Evolutionary conservation across 1,140 invertebrate genomes (phyloP).

Genomic region (Argopecten irradians): DNA sequence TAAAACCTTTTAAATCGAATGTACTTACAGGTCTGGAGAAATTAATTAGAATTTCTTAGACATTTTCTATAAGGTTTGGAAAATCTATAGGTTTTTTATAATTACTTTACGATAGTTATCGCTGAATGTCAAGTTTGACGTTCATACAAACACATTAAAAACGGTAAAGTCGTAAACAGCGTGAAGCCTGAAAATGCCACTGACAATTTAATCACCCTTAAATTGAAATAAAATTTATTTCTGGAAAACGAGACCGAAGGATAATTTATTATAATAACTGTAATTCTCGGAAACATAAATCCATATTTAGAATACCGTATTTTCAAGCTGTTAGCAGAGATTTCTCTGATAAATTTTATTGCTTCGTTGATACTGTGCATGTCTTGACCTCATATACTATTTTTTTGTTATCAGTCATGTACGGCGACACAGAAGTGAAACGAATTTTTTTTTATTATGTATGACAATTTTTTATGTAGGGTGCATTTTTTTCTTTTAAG

Average conservation of each 20-base stretch:
- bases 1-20: not conserved
- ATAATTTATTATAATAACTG: not conserved
- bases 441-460: too few species aligned
- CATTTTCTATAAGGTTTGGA: not conserved
- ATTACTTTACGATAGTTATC: not conserved
- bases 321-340: not conserved
- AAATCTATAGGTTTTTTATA: not conserved
- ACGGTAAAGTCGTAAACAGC: not conserved
- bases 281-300: not conserved
- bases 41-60: slow-evolving; percentile 7
- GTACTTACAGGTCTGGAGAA: slow-evolving; percentile 14
- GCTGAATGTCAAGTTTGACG: not conserved
- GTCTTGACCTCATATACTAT: too few species aligned
- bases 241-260: not conserved
- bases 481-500: too few species aligned
- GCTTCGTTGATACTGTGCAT: too few species aligned
- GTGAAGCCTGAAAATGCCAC: not conserved
- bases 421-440: too few species aligned
- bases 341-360: not conserved
- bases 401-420: too few species aligned
- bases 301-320: not conserved
- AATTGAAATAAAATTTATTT: not conserved
- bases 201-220: not conserved
- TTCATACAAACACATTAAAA: not conserved
- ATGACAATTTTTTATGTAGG: too few species aligned